These are phyloP conservation scores for Andrena bucephala DNA, from an alignment of 2,888 invertebrate genomes.

Conservation along the genomic window DNA sequence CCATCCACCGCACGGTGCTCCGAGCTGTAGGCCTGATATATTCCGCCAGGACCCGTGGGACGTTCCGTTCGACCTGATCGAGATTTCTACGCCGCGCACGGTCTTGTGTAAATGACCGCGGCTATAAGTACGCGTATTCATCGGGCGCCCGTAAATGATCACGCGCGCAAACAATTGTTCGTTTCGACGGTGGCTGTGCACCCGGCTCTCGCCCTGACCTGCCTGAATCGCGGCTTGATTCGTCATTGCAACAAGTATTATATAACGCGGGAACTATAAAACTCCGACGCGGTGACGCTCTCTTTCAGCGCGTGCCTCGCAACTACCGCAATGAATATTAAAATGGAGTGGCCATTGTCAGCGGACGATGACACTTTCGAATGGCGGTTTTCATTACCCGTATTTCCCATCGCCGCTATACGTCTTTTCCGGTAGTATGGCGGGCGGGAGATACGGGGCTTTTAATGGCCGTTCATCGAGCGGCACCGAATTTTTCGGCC, in stretches of 20 bases:
- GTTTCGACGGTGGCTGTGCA: constrained; percentile 11
- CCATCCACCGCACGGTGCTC: constrained; percentile 1
- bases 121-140: constrained; percentile 35
- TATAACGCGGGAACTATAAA: constrained; percentile 47
- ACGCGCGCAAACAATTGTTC: constrained; percentile 48
- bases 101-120: constrained; percentile 8
- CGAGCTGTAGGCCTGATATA: constrained; percentile 24
- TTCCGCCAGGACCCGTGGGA: constrained; percentile 32
- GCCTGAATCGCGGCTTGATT: too few relatives aligned
- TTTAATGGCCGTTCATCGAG: constrained; percentile 47
- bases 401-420: constrained; percentile 32
- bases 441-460: constrained; percentile 15
- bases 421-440: constrained; percentile 25
- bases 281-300: constrained; percentile 32
- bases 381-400: constrained; percentile 41
- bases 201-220: too few relatives aligned
- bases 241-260: too few relatives aligned
- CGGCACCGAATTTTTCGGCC: constrained; percentile 45
- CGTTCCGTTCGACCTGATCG: constrained; percentile 50
- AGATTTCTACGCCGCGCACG: background rate
- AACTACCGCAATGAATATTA: constrained; percentile 40
- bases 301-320: constrained; percentile 7
- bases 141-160: constrained; percentile 43
- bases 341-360: constrained; percentile 8
- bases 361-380: too few relatives aligned